Percentiles rank a stretch among this genome's conserved stretches.
These are phyloP conservation scores for Haliclystus octoradiatus DNA, from an alignment of 30 jellyfish, hydroid and myxozoan genomes.

Conservation along the genomic window DNA sequence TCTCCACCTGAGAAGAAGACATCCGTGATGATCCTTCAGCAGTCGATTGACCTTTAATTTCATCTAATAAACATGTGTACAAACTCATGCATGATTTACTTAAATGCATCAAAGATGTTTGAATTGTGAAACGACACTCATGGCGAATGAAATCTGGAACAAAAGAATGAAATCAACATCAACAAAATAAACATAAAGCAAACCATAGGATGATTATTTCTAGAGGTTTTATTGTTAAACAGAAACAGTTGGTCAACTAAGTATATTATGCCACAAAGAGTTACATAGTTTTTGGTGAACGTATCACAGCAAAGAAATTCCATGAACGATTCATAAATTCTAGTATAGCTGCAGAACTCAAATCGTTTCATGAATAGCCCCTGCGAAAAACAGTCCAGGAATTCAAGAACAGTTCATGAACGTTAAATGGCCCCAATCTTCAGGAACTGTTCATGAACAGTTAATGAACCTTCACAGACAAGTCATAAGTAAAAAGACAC, in stretches of 20 bases:
- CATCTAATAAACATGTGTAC: slow-evolving; percentile 80
- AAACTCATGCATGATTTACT: slow-evolving; percentile 68
- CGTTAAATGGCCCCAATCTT: too few relatives aligned
- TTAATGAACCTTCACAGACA: too few relatives aligned
- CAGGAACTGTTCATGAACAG: too few relatives aligned
- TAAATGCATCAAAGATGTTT: slow-evolving; percentile 82
- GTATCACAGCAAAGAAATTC: too few relatives aligned
- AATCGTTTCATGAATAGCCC: too few relatives aligned
- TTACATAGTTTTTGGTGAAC: too few relatives aligned
- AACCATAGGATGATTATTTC: background rate
- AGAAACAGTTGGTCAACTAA: background rate
- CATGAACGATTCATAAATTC: too few relatives aligned
- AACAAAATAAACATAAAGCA: background rate
- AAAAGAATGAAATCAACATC: background rate
- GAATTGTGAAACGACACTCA: slow-evolving; percentile 63
- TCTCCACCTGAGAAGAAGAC: slow-evolving; percentile 85
- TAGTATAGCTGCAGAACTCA: too few relatives aligned
- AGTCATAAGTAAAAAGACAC: too few relatives aligned
- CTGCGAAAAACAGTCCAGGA: too few relatives aligned
- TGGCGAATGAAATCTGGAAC: slow-evolving; percentile 60
- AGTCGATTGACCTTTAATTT: slow-evolving; percentile 58
- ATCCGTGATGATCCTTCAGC: slow-evolving; percentile 78
- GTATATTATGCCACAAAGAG: background rate
- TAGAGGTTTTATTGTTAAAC: background rate
- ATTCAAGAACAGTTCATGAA: too few relatives aligned